A percentile compares a stretch with the other conserved stretches of the same genome.
phyloP scores from a whole-genome alignment of 2,888 invertebrate genomes.

The Synanthedon formicaeformis region DNA sequence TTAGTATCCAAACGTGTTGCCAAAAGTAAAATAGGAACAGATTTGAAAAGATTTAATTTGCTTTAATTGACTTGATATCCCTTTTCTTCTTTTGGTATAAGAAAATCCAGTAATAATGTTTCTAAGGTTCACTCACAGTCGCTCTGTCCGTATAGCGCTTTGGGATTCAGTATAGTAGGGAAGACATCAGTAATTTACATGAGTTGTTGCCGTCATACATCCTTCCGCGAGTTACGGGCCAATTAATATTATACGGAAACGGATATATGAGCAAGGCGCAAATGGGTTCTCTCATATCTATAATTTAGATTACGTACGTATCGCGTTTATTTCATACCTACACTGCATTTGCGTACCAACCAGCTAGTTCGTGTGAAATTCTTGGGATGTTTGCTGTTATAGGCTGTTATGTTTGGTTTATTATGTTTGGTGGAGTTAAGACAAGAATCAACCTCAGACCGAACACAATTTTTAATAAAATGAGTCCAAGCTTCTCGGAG shows the following conservation, averaged over 20 bases:
- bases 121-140: not conserved
- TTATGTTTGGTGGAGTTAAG: too few species aligned
- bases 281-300: constrained; percentile 37
- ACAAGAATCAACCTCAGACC: too few species aligned
- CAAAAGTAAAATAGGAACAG: constrained; percentile 44
- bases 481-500: too few species aligned
- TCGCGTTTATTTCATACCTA: not conserved
- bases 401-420: too few species aligned
- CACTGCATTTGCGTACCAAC: not conserved
- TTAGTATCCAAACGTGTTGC: constrained; percentile 54
- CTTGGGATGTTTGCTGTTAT: not conserved
- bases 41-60: constrained; percentile 11
- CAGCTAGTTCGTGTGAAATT: not conserved
- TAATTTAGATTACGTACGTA: constrained; percentile 10
- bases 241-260: constrained; percentile 67
- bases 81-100: constrained; percentile 1
- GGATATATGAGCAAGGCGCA: constrained; percentile 57
- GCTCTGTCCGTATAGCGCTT: constrained; percentile 15
- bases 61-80: constrained; percentile 1
- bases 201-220: constrained; percentile 60
- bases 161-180: constrained; percentile 12
- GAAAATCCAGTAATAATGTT: not conserved
- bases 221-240: constrained; percentile 62
- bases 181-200: constrained; percentile 47
- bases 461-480: too few species aligned